A percentile compares a stretch with the other conserved stretches of the same genome.
Conservation (phyloP, 2,888 invertebrate genomes). For the Scrobipalpa atriplicella region DNA sequence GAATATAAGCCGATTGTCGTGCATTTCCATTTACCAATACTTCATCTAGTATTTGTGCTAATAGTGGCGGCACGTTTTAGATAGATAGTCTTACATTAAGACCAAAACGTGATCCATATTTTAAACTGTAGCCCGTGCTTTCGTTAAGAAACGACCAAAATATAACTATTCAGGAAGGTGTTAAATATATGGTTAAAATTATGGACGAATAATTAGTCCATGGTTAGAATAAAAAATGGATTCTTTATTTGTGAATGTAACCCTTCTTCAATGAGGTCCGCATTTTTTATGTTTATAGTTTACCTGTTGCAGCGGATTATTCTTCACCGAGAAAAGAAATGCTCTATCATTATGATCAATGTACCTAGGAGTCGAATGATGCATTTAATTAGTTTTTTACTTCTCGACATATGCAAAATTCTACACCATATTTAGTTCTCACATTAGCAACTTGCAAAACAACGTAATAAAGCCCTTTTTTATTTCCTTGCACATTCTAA, state of each 20-base stretch:
- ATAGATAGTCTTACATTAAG: not conserved
- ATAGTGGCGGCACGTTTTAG: slow-evolving; percentile 5
- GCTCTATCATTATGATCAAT: too few relatives aligned
- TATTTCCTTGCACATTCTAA: slow-evolving; percentile 28
- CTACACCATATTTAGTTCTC: not conserved
- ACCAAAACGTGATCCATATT: slow-evolving; percentile 5
- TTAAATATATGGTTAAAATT: too few relatives aligned
- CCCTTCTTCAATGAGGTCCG: too few relatives aligned
- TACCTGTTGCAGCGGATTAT: too few relatives aligned
- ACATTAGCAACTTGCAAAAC: slow-evolving; percentile 8
- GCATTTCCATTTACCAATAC: not conserved
- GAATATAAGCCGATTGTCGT: not conserved
- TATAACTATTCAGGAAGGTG: too few relatives aligned
- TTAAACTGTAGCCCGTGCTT: not conserved
- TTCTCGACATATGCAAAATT: not conserved
- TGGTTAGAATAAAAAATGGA: too few relatives aligned
- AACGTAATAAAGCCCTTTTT: slow-evolving; percentile 4
- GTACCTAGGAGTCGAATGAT: too few relatives aligned
- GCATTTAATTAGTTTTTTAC: too few relatives aligned
- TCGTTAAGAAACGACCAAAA: not conserved
- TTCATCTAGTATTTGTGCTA: not conserved
- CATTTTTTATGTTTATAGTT: too few relatives aligned
- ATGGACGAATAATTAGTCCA: too few relatives aligned
- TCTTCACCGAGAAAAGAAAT: too few relatives aligned
- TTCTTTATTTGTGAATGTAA: too few relatives aligned